Base-by-base conservation (phyloP, 2,888 invertebrate species). In the Platerodrilus igneus region DNA sequence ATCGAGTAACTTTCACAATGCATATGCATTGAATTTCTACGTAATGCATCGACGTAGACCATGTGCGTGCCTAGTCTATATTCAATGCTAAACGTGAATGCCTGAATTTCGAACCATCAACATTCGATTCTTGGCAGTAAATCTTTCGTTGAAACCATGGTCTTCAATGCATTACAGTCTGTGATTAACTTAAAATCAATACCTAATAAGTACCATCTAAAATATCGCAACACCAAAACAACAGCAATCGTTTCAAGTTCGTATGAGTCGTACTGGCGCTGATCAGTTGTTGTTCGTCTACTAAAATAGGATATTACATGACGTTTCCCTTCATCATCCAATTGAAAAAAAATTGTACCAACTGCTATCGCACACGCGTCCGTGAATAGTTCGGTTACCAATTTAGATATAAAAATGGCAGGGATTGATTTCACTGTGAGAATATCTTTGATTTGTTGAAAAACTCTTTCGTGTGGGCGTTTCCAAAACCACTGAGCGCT, bases 91-190 rank as follows among this genome's bases (percentile, higher is more conserved):
- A 58, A 61, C 5, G 47, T 45, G 37, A 53, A 62, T 26, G 62
- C 60, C 36, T 57, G 58, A 1, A 53, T 41, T 13, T 10, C 26
- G 7, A 61, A 17, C 53, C 60, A 59, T 60, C 63, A 61, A 15
- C 60, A 34, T 8, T 49, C 58, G 4, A 61, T 51, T 35, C 58
- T 28, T 1, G 61, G 58, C 8, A 50, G 36, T n/a, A 55, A 21
- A 27, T 56, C 55, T 13, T 34, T 31, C 39, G 56, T 55, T 8
- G 39, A 33, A 7, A 43, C 15, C 7, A 56, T 40, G 6, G 42
- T 47, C 16, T 50, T 11, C 5, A 57, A 3, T 1, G 52, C 51
- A 33, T 42, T 53, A 33, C 53, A 56, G 37, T 56, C 53, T 2
- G 52, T 55, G 3, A 53, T 35, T 3, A 54, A 31, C 2, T n/a